Base-by-base conservation (phyloP, 2,797 vertebrate genomes). In the Sebastolobus altivelis region DNA sequence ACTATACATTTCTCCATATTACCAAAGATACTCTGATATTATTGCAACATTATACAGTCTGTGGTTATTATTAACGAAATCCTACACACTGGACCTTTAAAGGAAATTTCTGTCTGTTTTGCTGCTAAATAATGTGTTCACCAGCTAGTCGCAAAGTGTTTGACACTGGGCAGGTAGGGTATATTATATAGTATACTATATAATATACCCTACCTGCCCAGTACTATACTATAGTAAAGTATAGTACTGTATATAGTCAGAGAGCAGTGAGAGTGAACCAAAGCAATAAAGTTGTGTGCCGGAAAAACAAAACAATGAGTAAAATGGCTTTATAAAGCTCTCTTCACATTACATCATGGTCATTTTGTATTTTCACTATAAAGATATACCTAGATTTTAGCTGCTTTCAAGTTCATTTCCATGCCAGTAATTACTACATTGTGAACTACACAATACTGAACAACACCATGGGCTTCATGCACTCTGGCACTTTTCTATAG, bases 401-500 rank as follows among this genome's bases (percentile, higher is more conserved):
- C 12, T 22, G 4, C 0, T 40, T 60, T 54, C 14, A 22, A 16
- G 4, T 49, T 12, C 0, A 18, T 31, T 49, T 58, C 29, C 3
- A 33, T 54, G 14, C 52, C 11, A 52, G 5, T n/a, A 18, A 73
- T 66, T 33, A 0, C 46, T 25, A 46, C 11, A 25, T 25, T 58
- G 29, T 78, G 37, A 62, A 59, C 52, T 10, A 63, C 38, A 65
- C 4, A 40, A 43, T 2, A 14, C 12, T 72, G 20, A 38, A 55
- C 43, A 40, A 29, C 58, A 75, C 2, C 27, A 33, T 65, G 3
- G 46, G 65, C 31, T 79, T 82, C 2, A 58, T 27, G 37, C 52
- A 5, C 14, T 11, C 31, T 2, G 7, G 8, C 81, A 68, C 75
- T 80, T 81, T 22, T 43, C 49, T 11, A 55, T 0, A 40, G 80